Base-by-base conservation (phyloP, 2,797 vertebrate species). In the Chaunax sp. region DNA sequence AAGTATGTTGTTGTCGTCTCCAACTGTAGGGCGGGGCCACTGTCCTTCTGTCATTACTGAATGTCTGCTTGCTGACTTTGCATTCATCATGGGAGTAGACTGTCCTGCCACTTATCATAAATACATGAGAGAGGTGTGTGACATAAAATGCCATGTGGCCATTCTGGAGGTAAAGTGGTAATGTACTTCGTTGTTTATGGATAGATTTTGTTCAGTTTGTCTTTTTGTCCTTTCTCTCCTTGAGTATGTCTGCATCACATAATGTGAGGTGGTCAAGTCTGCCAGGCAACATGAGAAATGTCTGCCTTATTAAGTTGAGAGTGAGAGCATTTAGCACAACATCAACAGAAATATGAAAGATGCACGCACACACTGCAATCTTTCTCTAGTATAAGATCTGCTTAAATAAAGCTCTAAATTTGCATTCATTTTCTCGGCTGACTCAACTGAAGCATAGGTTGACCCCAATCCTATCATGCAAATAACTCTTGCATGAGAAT, bases 41-140 rank as follows among this genome's bases (percentile, higher is more conserved):
- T 69, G 80, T 89, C 86, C 83, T 80, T 80, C 85, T 82, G 94
- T 92, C 85, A 92, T 95, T 95, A 95, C 93, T 95, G 93, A 95
- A 94, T 81, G 94, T 94, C 94, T 89, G 45, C 49, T 5, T 1
- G 26, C 72, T 41, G 63, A 61, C 60, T 95, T 92, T 92, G 93
- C 86, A 89, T 94, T 96, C 93, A 95, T 96, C 95, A 95, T 73
- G 87, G 25, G 86, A 92, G 93, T 92, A 89, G 94, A 94, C 92
- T 89, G 91, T 94, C 92, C 89, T 87, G 82, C 87, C 50, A 25
- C 69, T 79, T 70, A 65, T 82, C 80, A 94, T 95, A 94, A 95
- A 95, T 95, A 95, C 90, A 94, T 93, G 95, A 94, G 93, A 94
- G 75, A 88, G 93, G 93, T 92, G 93, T 94, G 81, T 82, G 91